Percentiles rank a stretch among this genome's conserved stretches.
Conservation (phyloP, 2,888 invertebrate species). For the Selenia dentaria region DNA sequence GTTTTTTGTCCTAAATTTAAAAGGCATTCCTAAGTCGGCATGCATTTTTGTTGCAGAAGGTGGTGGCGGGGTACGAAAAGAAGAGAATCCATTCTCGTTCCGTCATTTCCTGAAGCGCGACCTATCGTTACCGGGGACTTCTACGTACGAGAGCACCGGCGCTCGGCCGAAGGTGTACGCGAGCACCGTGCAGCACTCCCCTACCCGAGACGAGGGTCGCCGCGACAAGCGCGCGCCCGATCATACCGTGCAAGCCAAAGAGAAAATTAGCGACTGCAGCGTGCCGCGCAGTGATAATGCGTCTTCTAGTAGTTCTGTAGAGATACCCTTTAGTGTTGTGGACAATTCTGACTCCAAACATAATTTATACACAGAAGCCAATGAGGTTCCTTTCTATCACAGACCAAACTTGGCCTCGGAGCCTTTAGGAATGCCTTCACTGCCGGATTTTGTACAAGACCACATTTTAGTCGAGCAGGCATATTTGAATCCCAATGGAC, state of each 20-base stretch:
- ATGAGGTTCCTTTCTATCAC: conserved; percentile 69
- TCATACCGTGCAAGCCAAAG: conserved; percentile 60
- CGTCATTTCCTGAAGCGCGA: conserved; percentile 92
- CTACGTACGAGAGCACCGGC: conserved; percentile 88
- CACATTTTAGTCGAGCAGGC: conserved; percentile 93
- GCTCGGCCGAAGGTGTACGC: conserved; percentile 91
- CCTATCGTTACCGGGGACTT: conserved; percentile 76
- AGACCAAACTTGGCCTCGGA: conserved; percentile 74
- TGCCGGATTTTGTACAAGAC: conserved; percentile 96
- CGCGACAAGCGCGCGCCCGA: conserved; percentile 60
- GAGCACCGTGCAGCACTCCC: conserved; percentile 77
- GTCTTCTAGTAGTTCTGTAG: conserved; percentile 74
- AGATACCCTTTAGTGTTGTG: conserved; percentile 76
- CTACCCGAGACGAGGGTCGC: conserved; percentile 66
- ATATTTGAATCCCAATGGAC: conserved; percentile 84
- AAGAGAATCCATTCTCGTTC: conserved; percentile 93
- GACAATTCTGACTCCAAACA: conserved; percentile 79
- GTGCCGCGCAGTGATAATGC: conserved; percentile 58
- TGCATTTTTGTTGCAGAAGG: conserved; percentile 67
- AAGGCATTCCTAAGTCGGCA: conserved; percentile 53
- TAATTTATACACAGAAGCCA: conserved; percentile 72
- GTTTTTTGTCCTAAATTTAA: conserved; percentile 79
- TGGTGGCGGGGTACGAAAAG: conserved; percentile 79
- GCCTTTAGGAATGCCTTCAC: conserved; percentile 84
- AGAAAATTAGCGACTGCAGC: conserved; percentile 57